Evolutionary conservation across 2,888 invertebrate species (phyloP).

Genomic region (Rhimphoctona megacephalus): DNA sequence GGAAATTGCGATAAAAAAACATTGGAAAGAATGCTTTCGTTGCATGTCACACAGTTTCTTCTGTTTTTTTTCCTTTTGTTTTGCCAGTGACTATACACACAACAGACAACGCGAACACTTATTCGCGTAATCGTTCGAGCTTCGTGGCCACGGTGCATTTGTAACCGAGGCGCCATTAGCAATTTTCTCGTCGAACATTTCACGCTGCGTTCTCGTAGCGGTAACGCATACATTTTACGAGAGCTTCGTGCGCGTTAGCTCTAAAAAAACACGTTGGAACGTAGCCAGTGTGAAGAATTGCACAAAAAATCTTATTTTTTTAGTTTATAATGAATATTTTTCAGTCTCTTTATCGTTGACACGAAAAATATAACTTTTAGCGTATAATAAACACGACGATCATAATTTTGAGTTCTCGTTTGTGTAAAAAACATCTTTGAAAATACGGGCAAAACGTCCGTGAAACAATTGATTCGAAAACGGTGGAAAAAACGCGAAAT

Average conservation of each 20-base stretch:
- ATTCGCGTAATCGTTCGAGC: conserved; percentile 24
- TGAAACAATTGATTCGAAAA: conserved; percentile 31
- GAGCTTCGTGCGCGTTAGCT: conserved; percentile 10
- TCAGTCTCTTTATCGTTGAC: neutral
- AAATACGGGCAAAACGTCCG: conserved; percentile 2
- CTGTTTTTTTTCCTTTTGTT: conserved; percentile 2
- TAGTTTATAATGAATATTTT: neutral
- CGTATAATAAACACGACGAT: neutral
- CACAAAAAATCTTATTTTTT: neutral
- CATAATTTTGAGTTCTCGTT: neutral
- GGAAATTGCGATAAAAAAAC: neutral
- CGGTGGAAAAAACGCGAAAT: conserved; percentile 15
- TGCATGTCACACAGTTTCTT: conserved; percentile 17
- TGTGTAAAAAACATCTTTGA: neutral
- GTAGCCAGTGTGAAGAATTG: neutral
- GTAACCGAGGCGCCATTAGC: conserved; percentile 13
- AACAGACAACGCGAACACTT: conserved; percentile 12
- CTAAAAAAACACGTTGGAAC: conserved; percentile 3
- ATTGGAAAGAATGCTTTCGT: conserved; percentile 2
- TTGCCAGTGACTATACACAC: neutral
- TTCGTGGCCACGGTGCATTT: conserved; percentile 24
- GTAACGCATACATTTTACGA: conserved; percentile 6
- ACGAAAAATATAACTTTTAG: neutral
- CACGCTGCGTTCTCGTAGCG: conserved; percentile 39
- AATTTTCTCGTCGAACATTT: conserved; percentile 43